Evolutionary conservation across 2,113 vertebrate species (phyloP), one percentile per base, ranked within the genome.

Genomic region (Psettodes erumei): DNA sequence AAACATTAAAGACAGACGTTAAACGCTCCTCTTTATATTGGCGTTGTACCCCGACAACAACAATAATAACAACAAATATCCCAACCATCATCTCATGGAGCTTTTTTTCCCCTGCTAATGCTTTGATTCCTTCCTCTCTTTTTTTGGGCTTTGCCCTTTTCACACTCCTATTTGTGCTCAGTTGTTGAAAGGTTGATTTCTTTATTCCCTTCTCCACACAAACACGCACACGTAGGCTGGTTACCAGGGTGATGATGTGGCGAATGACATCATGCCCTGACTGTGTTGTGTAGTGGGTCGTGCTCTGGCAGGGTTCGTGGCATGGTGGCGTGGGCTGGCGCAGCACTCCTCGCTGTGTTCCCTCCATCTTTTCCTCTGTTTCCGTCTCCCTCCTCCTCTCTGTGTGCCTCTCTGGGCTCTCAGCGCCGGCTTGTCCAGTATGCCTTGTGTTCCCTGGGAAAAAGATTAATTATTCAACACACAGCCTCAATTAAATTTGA

Each of bases 381-480:
- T 83, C 42, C 51, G 61, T 77, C 50, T 15, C 68, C 66, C 71
- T 78, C 55, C 42, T 56, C 51, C 63, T 70, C 51, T 33, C 53
- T 60, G 19, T 5, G 5, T 27, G 48, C 37, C 40, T 75, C 76
- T 61, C 65, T 50, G 59, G 68, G 70, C 82, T 82, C 78, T 48
- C 81, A 56, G 73, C 79, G 10, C 65, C 75, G 69, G 86, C 83
- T 83, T 82, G 86, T 87, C 88, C 85, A 76, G 67, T 76, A 74
- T 19, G 70, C 84, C 65, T 82, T 83, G 75, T 86, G 86, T 90
- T 94, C 84, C 88, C 82, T 86, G 81, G 86, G 83, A 91, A 90
- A 88, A 91, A 84, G 87, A 93, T 93, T 88, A 92, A 93, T 94
- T 93, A 93, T 94, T 92, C 88, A 91, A 84, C 83, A 89, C 87